A percentile compares a stretch with the other conserved stretches of the same genome.
These are phyloP conservation scores for Leptoclinus maculatus DNA, from an alignment of 2,797 vertebrate species.

Conservation along the genomic window DNA sequence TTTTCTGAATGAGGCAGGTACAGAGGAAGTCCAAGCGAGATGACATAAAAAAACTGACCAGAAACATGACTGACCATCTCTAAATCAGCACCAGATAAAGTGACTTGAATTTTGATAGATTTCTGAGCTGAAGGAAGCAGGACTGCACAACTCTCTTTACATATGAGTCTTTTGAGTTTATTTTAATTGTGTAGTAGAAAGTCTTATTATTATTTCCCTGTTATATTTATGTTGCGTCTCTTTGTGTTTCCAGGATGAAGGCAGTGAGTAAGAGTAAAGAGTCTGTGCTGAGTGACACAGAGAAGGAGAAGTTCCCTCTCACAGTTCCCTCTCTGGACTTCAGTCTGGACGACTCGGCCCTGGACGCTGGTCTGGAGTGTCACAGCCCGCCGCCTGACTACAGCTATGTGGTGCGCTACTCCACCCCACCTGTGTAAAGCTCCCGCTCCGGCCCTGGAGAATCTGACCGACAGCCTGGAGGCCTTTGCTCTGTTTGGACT, in stretches of 20 bases:
- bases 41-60: not conserved
- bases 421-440: conserved; percentile 89
- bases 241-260: conserved; percentile 84
- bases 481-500: conserved; percentile 38
- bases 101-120: not conserved
- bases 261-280: conserved; percentile 91
- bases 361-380: conserved; percentile 90
- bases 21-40: not conserved
- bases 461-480: conserved; percentile 40
- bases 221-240: not conserved
- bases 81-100: not conserved
- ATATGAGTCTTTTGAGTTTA: not conserved
- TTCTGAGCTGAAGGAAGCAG: not conserved
- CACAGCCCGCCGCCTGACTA: conserved; percentile 96
- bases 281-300: conserved; percentile 85
- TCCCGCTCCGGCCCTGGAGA: conserved; percentile 19
- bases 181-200: not conserved
- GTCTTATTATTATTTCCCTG: not conserved
- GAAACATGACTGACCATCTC: not conserved
- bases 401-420: conserved; percentile 93
- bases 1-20: not conserved
- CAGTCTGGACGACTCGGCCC: conserved; percentile 88
- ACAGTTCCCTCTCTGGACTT: conserved; percentile 85
- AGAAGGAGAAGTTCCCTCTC: conserved; percentile 85
- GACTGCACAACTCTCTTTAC: not conserved